Evolutionary conservation across 2,797 vertebrate species (phyloP).

Genomic region (Lutjanus campechanus): DNA sequence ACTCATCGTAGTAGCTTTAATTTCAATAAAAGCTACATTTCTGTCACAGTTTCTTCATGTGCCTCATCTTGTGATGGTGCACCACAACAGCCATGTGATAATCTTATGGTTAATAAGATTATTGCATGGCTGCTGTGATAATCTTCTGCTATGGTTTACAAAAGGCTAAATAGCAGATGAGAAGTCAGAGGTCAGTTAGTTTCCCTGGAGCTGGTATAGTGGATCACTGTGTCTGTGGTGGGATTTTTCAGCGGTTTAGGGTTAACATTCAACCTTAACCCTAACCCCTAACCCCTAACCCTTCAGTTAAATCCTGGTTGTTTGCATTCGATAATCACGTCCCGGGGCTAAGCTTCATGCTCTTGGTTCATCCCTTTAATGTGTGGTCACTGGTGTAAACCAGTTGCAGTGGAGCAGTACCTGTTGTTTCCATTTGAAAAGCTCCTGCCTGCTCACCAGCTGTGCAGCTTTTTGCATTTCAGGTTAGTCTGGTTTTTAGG

Average conservation of each 20-base stretch:
- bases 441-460: slow-evolving; percentile 40
- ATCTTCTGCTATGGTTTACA: not conserved
- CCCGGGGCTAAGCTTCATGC: not conserved
- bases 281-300: no score
- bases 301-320: not conserved
- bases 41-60: no score
- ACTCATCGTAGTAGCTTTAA: no score
- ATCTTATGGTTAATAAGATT: no score
- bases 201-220: no score
- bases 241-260: not conserved
- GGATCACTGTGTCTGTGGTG: not conserved
- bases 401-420: not conserved
- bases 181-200: not conserved
- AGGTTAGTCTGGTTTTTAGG: slow-evolving; percentile 2
- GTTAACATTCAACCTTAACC: no score
- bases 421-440: slow-evolving; percentile 39
- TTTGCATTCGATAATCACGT: slow-evolving; percentile 15
- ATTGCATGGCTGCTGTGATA: no score
- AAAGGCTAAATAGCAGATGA: not conserved
- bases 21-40: not conserved
- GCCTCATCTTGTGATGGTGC: no score
- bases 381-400: not conserved
- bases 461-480: slow-evolving; percentile 35
- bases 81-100: no score
- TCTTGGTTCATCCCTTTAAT: not conserved